Percentiles rank a stretch among this genome's conserved stretches.
These are phyloP conservation scores for Himalopsyche phryganea DNA, from an alignment of 1,140 invertebrate genomes.

Conservation along the genomic window DNA sequence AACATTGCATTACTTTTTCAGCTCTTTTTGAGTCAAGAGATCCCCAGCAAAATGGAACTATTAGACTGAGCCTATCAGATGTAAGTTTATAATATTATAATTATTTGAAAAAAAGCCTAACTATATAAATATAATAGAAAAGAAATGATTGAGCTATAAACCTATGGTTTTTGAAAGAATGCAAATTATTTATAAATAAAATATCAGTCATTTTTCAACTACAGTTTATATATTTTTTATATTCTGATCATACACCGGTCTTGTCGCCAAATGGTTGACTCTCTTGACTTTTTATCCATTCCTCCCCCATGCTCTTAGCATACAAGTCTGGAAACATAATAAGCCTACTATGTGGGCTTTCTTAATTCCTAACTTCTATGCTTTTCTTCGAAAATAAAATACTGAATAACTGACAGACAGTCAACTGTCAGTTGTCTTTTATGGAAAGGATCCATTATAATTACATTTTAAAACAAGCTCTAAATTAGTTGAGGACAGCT, in stretches of 20 bases:
- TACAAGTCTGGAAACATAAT: too few species aligned
- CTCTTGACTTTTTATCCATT: too few species aligned
- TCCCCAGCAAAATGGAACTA: slow-evolving; percentile 74
- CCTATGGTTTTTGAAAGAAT: not conserved
- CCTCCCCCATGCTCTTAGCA: too few species aligned
- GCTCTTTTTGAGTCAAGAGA: slow-evolving; percentile 80
- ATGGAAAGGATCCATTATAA: slow-evolving; percentile 25
- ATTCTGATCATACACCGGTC: too few species aligned
- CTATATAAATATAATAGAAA: not conserved
- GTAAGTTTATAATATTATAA: slow-evolving; percentile 46
- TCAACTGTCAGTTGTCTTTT: too few species aligned
- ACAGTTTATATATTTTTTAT: not conserved
- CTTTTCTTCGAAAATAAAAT: too few species aligned
- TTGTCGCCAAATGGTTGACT: too few species aligned
- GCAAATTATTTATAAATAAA: not conserved
- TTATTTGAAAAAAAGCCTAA: not conserved
- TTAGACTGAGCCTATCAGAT: slow-evolving; percentile 77
- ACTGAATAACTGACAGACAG: too few species aligned
- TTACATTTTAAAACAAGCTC: not conserved
- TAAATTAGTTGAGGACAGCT: not conserved
- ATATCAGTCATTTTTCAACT: not conserved
- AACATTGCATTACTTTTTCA: slow-evolving; percentile 47
- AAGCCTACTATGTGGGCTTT: too few species aligned
- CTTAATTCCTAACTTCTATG: too few species aligned
- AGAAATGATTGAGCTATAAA: not conserved